Percentiles rank a stretch among this genome's conserved stretches.
These are phyloP conservation scores for Sebastiscus tertius DNA, from an alignment of 2,797 vertebrate genomes.

Conservation along the genomic window DNA sequence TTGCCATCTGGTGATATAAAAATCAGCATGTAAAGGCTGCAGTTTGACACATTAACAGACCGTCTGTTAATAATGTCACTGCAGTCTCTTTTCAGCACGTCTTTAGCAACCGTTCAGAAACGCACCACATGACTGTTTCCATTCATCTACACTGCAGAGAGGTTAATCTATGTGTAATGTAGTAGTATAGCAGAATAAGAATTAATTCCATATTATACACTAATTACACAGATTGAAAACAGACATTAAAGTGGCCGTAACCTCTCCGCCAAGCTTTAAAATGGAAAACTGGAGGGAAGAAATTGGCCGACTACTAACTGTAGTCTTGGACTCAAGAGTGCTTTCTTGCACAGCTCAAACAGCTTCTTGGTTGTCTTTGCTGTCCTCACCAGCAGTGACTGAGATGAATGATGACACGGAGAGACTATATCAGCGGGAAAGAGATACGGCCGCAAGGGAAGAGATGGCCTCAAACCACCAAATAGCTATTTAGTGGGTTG, in stretches of 20 bases:
- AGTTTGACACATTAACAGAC: neutral
- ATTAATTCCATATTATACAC: neutral
- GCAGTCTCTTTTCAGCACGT: neutral
- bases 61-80: neutral
- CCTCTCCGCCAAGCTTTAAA: neutral
- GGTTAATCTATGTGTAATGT: neutral
- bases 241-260: neutral
- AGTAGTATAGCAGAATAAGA: neutral
- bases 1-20: neutral
- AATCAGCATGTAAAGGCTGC: neutral
- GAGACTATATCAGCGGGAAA: slow-evolving; percentile 19
- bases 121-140: neutral
- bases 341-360: slow-evolving; percentile 4
- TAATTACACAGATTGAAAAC: slow-evolving; percentile 3
- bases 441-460: slow-evolving; percentile 14
- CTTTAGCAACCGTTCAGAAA: neutral
- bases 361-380: neutral
- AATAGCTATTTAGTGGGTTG: slow-evolving; percentile 59
- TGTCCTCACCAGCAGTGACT: slow-evolving; percentile 21
- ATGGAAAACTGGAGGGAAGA: neutral
- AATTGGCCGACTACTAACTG: neutral
- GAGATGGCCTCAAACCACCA: slow-evolving; percentile 55
- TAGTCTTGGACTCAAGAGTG: neutral
- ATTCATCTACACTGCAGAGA: neutral
- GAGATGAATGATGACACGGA: slow-evolving; percentile 29